Base-by-base conservation (phyloP, 2,888 invertebrate species). In the Penaeus monodon region DNA sequence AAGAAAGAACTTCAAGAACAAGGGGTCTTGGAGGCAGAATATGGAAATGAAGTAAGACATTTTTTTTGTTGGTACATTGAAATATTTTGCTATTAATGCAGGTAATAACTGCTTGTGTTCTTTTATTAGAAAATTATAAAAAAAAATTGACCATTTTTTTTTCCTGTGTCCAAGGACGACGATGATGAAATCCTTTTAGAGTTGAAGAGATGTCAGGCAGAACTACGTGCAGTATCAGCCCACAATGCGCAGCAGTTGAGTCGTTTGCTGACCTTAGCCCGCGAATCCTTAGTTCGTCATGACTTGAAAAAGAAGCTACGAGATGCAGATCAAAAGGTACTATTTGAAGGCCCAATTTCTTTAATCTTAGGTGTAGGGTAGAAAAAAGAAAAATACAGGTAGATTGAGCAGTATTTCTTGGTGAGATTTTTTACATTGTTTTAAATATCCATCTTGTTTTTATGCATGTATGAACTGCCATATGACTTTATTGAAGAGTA, bases 181-280 rank as follows among this genome's bases (percentile, higher is more conserved):
- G 86, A 88, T 24, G 88, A 86, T 49, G 88, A 90, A 80, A 89
- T 90, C 14, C 84, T 89, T 44, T 83, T 80, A n/a, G 90, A 90
- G 80, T 64, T 90, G 80, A 74, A 84, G 78, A 85, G 89, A 20
- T 90, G 90, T 65, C 90, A 90, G 84, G 77, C 89, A 10, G 89
- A 89, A 77, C 88, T 90, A 49, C 79, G 88, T 27, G 85, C 89
- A 2, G 90, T 93, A 49, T 92, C 92, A 86, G 91, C 92, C 77
- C 96, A 97, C 92, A 98, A 98, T 92, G 94, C 95, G 90, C 94
- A 94, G 49, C 95, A 96, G 91, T 93, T 97, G 33, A 95, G 95
- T 87, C 92, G 93, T 86, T 92, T 97, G 2, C 94, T 96, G 88
- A 94, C 94, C 77, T 93, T 95, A 38, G 96, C 96, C 81, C 95